These are phyloP conservation scores for Artemisiospiza belli DNA, from an alignment of 2,113 vertebrate genomes.

Conservation along the genomic window DNA sequence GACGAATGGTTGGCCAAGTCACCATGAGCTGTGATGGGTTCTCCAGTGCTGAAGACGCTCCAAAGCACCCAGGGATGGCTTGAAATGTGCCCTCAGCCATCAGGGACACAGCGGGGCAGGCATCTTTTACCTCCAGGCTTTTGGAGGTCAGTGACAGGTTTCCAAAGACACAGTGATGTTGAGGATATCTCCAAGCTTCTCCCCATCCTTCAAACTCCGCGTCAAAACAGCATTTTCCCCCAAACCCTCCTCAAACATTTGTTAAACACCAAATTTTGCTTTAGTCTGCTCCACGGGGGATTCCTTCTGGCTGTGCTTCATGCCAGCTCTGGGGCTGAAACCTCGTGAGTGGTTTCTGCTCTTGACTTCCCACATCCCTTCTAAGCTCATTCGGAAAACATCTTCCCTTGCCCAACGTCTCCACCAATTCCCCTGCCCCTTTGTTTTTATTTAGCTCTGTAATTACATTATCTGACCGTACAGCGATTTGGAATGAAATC, in stretches of 20 bases:
- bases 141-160: neutral
- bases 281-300: neutral
- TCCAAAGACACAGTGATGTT: neutral
- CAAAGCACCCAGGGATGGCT: neutral
- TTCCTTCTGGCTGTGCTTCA: neutral
- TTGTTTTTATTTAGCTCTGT: constrained; percentile 31
- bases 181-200: neutral
- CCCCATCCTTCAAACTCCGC: neutral
- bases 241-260: neutral
- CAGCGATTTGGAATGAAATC: neutral
- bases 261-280: neutral
- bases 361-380: constrained; percentile 8
- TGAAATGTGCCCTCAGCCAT: fast-evolving
- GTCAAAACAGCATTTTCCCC: neutral
- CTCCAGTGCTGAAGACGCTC: neutral
- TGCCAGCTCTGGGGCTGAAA: fast-evolving
- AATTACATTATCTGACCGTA: neutral
- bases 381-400: neutral
- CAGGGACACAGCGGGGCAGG: fast-evolving
- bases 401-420: neutral
- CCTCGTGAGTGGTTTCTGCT: neutral
- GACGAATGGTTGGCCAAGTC: neutral
- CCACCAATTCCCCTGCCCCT: neutral
- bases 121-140: neutral
- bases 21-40: neutral